Conservation (phyloP, 2,113 vertebrate species). For the Oceanites oceanicus region DNA sequence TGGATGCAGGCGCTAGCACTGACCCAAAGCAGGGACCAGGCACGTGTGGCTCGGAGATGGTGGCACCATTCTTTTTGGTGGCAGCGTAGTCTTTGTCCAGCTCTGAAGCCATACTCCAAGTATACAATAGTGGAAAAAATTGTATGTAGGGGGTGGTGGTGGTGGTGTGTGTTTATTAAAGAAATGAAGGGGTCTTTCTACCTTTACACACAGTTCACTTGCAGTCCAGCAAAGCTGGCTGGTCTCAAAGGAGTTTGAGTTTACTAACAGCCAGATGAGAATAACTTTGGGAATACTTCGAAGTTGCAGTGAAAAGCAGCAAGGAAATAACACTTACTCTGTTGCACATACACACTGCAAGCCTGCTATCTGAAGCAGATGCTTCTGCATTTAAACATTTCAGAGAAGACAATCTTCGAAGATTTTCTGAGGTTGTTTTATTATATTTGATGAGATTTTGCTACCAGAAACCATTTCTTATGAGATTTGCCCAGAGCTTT, state of each 20-base stretch:
- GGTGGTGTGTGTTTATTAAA: no score
- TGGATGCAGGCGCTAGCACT: neutral
- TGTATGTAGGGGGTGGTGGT: neutral
- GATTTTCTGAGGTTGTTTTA: neutral
- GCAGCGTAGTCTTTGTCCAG: neutral
- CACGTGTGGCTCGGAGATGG: rapidly evolving
- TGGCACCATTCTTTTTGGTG: rapidly evolving
- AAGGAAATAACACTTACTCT: neutral
- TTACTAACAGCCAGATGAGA: neutral
- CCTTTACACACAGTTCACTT: neutral
- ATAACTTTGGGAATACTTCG: neutral
- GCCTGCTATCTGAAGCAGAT: neutral
- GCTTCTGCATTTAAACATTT: neutral
- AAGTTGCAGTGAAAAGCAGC: neutral
- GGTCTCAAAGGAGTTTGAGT: neutral
- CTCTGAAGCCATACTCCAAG: rapidly evolving
- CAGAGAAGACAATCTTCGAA: neutral
- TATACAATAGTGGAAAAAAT: neutral
- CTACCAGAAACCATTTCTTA: neutral
- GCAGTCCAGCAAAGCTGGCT: neutral
- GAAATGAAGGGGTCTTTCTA: neutral
- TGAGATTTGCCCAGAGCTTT: neutral
- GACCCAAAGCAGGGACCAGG: neutral
- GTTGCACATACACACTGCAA: neutral
- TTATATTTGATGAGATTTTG: neutral